Conservation (phyloP, 2,113 vertebrate species). For the Rhinogobius similis region DNA sequence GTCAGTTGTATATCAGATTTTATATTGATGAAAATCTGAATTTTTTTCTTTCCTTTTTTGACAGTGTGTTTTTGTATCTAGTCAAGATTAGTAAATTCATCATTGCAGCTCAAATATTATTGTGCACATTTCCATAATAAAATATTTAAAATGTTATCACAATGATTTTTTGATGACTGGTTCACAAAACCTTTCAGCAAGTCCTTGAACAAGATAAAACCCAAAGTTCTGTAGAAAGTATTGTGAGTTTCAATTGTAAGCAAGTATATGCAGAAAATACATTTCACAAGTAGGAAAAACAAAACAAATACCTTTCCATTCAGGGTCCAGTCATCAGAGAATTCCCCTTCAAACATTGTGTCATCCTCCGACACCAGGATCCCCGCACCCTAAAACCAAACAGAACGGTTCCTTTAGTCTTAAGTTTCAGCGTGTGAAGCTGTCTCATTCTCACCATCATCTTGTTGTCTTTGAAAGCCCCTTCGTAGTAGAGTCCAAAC, state of each 20-base stretch:
- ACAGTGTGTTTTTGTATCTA: too few relatives aligned
- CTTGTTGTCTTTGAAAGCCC: conserved; percentile 92
- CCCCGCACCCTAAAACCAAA: conserved; percentile 82
- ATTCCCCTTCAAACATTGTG: conserved; percentile 93
- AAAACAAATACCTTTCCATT: conserved; percentile 86
- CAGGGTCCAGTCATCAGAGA: conserved; percentile 96
- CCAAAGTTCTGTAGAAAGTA: background rate
- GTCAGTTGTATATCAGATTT: too few relatives aligned
- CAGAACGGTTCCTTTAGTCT: background rate
- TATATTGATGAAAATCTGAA: too few relatives aligned
- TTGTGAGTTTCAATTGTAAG: background rate
- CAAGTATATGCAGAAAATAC: background rate
- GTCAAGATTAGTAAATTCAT: too few relatives aligned
- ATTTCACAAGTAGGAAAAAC: too few relatives aligned
- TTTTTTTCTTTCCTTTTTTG: too few relatives aligned
- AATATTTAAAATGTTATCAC: background rate
- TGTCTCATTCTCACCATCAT: conserved; percentile 86
- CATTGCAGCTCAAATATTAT: too few relatives aligned
- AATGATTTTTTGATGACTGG: background rate
- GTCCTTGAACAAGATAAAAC: too few relatives aligned
- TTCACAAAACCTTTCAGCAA: background rate
- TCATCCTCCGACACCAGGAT: conserved; percentile 95
- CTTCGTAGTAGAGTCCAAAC: conserved; percentile 97
- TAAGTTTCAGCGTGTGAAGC: background rate
- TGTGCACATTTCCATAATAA: background rate